These are phyloP conservation scores for Psophia crepitans DNA, from an alignment of 2,113 vertebrate genomes.

Conservation along the genomic window DNA sequence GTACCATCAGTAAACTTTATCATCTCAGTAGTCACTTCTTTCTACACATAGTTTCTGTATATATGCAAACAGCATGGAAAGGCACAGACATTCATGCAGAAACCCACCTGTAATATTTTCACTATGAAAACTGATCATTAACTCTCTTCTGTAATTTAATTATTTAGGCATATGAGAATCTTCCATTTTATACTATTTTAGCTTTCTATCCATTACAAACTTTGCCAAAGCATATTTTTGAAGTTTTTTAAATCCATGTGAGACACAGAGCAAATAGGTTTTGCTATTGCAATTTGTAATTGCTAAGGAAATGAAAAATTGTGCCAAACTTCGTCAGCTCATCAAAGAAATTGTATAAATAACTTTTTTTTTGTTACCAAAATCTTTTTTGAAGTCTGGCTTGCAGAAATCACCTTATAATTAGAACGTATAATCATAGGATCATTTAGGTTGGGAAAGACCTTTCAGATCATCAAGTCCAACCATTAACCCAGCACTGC, in stretches of 20 bases:
- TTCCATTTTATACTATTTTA: not conserved
- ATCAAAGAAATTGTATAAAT: not conserved
- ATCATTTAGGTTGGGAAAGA: too few relatives aligned
- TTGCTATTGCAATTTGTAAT: not conserved
- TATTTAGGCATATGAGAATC: not conserved
- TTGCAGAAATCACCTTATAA: not conserved
- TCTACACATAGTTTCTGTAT: not conserved
- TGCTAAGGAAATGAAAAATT: not conserved
- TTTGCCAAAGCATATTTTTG: not conserved
- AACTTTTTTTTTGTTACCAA: not conserved
- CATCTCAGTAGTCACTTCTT: not conserved
- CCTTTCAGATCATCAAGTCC: too few relatives aligned
- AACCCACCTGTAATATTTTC: not conserved
- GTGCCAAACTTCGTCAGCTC: not conserved
- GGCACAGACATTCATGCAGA: not conserved
- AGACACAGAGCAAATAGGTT: not conserved
- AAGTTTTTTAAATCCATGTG: not conserved
- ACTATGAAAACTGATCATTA: not conserved
- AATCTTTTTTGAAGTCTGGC: not conserved
- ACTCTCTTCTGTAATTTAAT: fast-evolving
- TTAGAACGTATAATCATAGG: not conserved
- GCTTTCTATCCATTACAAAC: not conserved
- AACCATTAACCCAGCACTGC: too few relatives aligned
- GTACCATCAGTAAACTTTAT: not conserved
- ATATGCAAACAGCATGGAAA: not conserved